phyloP scores from a whole-genome alignment of 2,113 vertebrate species.

The Butorides virescens region DNA sequence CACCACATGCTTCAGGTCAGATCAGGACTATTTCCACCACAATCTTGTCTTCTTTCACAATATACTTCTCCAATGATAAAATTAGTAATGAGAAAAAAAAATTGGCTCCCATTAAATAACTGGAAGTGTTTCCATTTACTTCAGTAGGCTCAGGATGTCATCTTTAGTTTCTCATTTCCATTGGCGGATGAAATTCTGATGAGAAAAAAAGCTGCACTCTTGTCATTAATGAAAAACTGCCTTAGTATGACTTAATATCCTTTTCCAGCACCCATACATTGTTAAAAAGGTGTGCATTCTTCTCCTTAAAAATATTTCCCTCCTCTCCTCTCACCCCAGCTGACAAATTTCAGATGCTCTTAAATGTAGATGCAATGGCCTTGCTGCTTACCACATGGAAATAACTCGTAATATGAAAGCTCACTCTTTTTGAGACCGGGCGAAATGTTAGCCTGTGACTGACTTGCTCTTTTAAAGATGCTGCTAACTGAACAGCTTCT shows the following conservation, averaged over 20 bases:
- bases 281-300: background rate
- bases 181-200: background rate
- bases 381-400: background rate
- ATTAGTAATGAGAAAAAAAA: background rate
- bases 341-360: background rate
- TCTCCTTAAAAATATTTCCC: background rate
- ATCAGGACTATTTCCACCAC: background rate
- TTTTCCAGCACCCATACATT: background rate
- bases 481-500: background rate
- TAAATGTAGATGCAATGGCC: background rate
- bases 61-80: background rate
- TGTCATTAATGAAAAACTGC: background rate
- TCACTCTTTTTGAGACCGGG: rapidly evolving
- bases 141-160: background rate
- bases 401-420: background rate
- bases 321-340: background rate
- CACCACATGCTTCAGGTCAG: background rate
- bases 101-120: background rate
- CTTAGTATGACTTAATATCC: background rate
- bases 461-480: background rate
- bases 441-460: background rate
- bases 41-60: background rate
- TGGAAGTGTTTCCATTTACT: background rate
- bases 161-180: background rate
- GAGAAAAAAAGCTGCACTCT: background rate